Conservation (phyloP, 2,113 vertebrate species). For the Ageneiosus marmoratus region DNA sequence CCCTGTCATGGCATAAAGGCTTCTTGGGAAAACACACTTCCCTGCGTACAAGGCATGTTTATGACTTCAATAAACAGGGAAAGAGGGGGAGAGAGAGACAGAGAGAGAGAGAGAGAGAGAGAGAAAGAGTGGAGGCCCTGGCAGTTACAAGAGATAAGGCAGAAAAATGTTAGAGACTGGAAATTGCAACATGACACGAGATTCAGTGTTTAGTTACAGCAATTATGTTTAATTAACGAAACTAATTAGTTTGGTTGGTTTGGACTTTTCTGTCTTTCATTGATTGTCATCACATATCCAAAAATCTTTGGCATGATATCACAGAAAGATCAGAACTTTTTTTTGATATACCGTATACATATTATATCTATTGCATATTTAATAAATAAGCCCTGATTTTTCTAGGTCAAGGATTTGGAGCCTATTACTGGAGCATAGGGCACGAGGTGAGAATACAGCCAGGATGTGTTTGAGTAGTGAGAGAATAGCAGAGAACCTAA, state of each 20-base stretch:
- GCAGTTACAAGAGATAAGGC: conserved; percentile 28
- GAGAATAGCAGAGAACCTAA: neutral
- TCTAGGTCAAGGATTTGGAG: neutral
- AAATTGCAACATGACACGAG: conserved; percentile 37
- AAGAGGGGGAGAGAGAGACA: neutral
- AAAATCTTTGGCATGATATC: neutral
- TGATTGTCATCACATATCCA: conserved; percentile 9
- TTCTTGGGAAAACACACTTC: conserved; percentile 19
- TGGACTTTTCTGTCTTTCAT: neutral
- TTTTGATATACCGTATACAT: neutral
- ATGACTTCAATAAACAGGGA: conserved; percentile 29
- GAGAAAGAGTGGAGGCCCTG: conserved; percentile 10
- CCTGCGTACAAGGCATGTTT: conserved; percentile 1
- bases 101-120: neutral
- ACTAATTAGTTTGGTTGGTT: conserved; percentile 24
- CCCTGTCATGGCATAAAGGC: neutral
- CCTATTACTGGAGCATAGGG: neutral
- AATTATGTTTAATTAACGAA: neutral
- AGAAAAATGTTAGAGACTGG: conserved; percentile 22
- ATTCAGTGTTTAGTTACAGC: conserved; percentile 1
- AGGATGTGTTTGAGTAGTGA: neutral
- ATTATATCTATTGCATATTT: too few species aligned
- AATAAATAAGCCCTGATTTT: too few species aligned
- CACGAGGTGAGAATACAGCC: neutral
- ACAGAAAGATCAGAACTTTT: neutral